Base-by-base conservation (phyloP, 92 coral and sea anemone genomes). In the Heteractis magnifica region DNA sequence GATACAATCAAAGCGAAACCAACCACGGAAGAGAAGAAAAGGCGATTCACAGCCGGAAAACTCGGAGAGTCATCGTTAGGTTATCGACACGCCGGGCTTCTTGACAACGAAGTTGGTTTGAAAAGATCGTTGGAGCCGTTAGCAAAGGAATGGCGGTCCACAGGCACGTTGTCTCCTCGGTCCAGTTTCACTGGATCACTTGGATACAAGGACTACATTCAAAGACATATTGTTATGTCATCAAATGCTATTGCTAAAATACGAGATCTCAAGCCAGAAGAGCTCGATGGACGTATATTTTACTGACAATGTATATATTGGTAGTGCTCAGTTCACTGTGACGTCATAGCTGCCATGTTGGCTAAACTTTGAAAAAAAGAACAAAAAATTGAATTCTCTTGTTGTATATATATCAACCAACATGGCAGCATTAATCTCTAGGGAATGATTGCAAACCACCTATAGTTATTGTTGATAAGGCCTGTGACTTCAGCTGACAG, bases 241-340 rank as follows among this genome's bases (percentile, higher is more conserved):
- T 95, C 98, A 20, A 90, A 87, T 65, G 85, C 79, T 65, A 95
- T 95, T 55, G 97, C 98, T 14, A 93, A 88, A 64, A 84, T 95
- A 83, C 89, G 98, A 77, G 97, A 93, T 81, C 86, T 95, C 82
- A 93, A 83, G 10, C 97, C 97, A 4, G 93, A 90, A 58, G 97
- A 95, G 84, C 82, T 88, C 15, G 70, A 62, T 34, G 62, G 65
- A 20, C 75, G 56, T 16, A 21, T 60, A 13, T 26, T 62, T 60
- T 84, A 77, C 60, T 79, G 49, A 65, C 12, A 79, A 56, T 12
- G 34, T 11, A 15, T 4, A 10, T 48, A 34, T 3, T 4, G 7
- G 9, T 34, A 34, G 26, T n/a, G 77, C 52, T 52, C 20, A 52
- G 12, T 9, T 7, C 72, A 65, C 72, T 59, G 18, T 59, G 0